These are phyloP conservation scores for Lapara coniferarum DNA, from an alignment of 2,888 invertebrate genomes.

Conservation along the genomic window DNA sequence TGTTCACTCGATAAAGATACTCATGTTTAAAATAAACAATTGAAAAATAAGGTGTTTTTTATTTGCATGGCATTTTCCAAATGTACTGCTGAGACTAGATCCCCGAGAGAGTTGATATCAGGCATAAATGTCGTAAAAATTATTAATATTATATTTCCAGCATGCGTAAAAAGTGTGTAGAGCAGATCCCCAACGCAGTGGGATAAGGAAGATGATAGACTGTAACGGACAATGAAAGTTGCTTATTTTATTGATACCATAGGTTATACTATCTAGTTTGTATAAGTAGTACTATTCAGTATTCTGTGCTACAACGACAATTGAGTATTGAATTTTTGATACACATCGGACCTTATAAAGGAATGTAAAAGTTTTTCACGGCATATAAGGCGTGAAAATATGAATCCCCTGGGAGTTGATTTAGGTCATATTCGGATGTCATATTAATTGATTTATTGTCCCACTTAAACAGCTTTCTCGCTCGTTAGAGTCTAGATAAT, in stretches of 20 bases:
- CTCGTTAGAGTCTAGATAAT: slow-evolving; percentile 1
- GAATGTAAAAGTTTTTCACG: slow-evolving; percentile 1
- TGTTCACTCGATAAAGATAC: slow-evolving; percentile 17
- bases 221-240: no score
- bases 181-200: no score
- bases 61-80: not conserved
- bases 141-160: no score
- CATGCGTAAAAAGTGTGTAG: no score
- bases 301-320: not conserved
- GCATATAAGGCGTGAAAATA: slow-evolving; percentile 4
- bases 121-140: no score
- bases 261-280: no score
- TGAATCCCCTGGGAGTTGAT: slow-evolving; percentile 17
- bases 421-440: not conserved
- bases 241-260: no score
- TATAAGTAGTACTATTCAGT: no score
- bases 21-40: slow-evolving; percentile 17
- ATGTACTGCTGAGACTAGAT: not conserved
- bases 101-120: no score
- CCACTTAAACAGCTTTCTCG: slow-evolving; percentile 8
- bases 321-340: not conserved
- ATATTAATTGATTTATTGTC: not conserved
- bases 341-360: not conserved
- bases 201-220: no score
- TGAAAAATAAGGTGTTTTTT: slow-evolving; percentile 2